Evolutionary conservation across 2,113 vertebrate species (phyloP).

Genomic region (Pterophyllum scalare): DNA sequence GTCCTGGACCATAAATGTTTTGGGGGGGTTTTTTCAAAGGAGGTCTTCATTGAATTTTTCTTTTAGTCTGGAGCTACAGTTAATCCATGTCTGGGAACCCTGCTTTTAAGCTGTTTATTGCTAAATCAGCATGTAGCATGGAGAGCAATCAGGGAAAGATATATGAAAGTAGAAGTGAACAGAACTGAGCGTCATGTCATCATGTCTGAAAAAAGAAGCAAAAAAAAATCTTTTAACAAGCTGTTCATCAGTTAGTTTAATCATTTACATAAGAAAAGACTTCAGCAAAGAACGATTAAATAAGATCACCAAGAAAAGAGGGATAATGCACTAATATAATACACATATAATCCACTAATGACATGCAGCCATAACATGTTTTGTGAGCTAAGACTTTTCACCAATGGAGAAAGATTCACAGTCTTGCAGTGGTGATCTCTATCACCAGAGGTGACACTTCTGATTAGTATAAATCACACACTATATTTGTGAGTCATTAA

Average conservation of each 20-base stretch:
- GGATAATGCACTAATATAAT: not conserved
- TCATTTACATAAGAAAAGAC: not conserved
- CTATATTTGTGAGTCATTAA: not conserved
- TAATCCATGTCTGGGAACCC: not conserved
- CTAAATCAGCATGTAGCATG: not conserved
- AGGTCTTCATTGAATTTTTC: too few species aligned
- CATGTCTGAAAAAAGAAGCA: not conserved
- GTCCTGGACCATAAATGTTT: too few species aligned
- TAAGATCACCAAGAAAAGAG: not conserved
- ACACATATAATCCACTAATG: not conserved
- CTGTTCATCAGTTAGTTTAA: not conserved
- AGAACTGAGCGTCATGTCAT: not conserved
- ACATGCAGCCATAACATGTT: not conserved
- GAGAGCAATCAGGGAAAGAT: not conserved
- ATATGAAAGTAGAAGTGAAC: not conserved
- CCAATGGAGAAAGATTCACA: not conserved
- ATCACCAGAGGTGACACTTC: not conserved
- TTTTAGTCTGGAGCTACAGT: not conserved
- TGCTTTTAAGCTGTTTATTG: not conserved
- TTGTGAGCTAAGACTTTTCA: too few species aligned
- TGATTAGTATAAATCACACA: not conserved
- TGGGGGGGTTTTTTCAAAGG: too few species aligned
- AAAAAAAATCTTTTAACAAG: too few species aligned
- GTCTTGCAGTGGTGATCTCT: not conserved
- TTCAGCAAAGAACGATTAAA: not conserved